Percentiles rank a stretch among this genome's conserved stretches.
phyloP scores from a whole-genome alignment of 2,113 vertebrate genomes.

The Oxyruncus cristatus region DNA sequence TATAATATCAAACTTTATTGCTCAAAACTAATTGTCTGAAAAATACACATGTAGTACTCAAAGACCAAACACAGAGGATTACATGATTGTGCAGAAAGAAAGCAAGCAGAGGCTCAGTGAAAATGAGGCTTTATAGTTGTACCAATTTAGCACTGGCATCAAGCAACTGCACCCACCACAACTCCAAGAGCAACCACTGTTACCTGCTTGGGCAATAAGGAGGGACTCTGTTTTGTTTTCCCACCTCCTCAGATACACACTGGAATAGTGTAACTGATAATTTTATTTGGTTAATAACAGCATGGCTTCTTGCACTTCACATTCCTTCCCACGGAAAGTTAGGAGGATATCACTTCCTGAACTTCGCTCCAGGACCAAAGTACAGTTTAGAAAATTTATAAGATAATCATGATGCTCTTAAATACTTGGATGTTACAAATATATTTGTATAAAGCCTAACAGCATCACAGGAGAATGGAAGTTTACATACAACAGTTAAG shows the following conservation, averaged over 20 bases:
- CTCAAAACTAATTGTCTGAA: conserved; percentile 71
- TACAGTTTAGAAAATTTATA: neutral
- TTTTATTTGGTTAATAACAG: conserved; percentile 37
- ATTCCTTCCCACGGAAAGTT: neutral
- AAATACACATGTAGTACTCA: conserved; percentile 69
- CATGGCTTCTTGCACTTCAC: conserved; percentile 36
- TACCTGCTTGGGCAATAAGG: conserved; percentile 28
- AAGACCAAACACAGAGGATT: conserved; percentile 63
- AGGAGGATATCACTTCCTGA: neutral
- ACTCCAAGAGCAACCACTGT: conserved; percentile 40
- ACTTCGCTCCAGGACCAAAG: conserved; percentile 5
- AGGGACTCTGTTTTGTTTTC: neutral
- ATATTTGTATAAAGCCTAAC: conserved; percentile 12
- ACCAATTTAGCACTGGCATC: conserved; percentile 65
- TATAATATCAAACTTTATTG: conserved; percentile 78
- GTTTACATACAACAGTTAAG: conserved; percentile 30
- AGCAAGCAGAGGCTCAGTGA: conserved; percentile 68
- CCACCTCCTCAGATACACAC: neutral
- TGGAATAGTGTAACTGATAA: conserved; percentile 37
- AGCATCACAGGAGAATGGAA: conserved; percentile 33
- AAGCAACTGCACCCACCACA: conserved; percentile 61
- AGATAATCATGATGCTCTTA: neutral
- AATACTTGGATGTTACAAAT: conserved; percentile 27
- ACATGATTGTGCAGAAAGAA: conserved; percentile 68
- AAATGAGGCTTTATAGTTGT: conserved; percentile 65